A percentile compares a stretch with the other conserved stretches of the same genome.
Conservation (phyloP, 2,113 vertebrate species). For the Hemicordylus capensis region DNA sequence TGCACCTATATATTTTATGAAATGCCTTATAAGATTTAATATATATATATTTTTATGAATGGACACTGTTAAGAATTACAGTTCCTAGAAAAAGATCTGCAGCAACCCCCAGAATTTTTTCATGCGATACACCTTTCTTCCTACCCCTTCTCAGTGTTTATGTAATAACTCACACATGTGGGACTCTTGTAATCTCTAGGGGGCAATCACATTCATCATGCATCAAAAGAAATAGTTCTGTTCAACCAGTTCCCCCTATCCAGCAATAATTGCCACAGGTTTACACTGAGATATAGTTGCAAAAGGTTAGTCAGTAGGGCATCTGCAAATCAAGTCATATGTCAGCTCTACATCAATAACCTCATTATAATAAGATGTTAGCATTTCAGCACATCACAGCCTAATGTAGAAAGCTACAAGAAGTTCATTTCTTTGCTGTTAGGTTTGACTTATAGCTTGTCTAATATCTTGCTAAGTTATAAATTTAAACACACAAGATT, state of each 20-base stretch:
- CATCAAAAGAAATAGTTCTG: conserved; percentile 63
- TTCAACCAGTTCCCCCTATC: conserved; percentile 64
- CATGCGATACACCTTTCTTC: conserved; percentile 32
- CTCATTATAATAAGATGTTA: conserved; percentile 74
- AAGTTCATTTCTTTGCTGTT: conserved; percentile 63
- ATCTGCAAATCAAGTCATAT: conserved; percentile 76
- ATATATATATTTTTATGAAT: neutral
- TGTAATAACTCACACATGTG: conserved; percentile 68
- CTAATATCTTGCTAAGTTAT: conserved; percentile 65
- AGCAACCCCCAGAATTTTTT: conserved; percentile 43
- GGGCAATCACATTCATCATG: conserved; percentile 64
- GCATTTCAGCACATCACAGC: conserved; percentile 72
- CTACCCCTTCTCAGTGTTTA: conserved; percentile 41
- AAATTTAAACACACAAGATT: conserved; percentile 67
- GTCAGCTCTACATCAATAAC: conserved; percentile 75
- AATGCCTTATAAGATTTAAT: neutral
- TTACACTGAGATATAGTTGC: conserved; percentile 71
- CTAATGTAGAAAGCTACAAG: conserved; percentile 54
- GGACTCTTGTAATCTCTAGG: conserved; percentile 55
- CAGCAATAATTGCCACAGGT: conserved; percentile 72
- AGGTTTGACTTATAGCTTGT: conserved; percentile 68
- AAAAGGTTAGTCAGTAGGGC: conserved; percentile 71
- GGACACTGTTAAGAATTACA: neutral
- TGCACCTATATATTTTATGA: neutral
- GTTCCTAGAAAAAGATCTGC: conserved; percentile 24